phyloP scores from a whole-genome alignment of 2,888 invertebrate species.

The Heliconius aoede region DNA sequence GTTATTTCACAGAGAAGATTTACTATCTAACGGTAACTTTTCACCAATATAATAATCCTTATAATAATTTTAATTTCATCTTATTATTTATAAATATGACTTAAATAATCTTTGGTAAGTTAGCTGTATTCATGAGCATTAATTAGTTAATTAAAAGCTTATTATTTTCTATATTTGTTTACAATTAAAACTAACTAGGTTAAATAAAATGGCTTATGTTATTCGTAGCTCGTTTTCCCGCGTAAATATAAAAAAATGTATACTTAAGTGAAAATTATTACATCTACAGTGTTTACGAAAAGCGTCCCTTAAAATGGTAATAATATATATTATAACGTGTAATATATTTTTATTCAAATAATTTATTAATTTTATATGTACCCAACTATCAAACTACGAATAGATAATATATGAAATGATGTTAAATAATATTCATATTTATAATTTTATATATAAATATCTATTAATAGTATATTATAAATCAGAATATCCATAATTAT shows the following conservation, averaged over 20 bases:
- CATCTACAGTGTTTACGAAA: slow-evolving; percentile 37
- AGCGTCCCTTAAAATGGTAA: background rate
- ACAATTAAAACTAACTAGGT: slow-evolving; percentile 29
- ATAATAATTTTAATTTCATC: slow-evolving; percentile 22
- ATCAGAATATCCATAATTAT: slow-evolving; percentile 70
- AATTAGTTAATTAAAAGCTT: slow-evolving; percentile 61
- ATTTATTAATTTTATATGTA: background rate
- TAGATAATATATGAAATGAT: background rate
- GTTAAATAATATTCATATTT: background rate
- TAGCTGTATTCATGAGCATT: slow-evolving; percentile 76
- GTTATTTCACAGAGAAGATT: slow-evolving; percentile 39
- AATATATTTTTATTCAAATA: slow-evolving; percentile 3
- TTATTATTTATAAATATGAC: slow-evolving; percentile 28
- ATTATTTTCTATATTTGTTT: slow-evolving; percentile 23
- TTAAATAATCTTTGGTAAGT: slow-evolving; percentile 74
- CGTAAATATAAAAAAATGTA: slow-evolving; percentile 16
- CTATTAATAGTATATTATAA: slow-evolving; percentile 54
- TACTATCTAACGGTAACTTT: slow-evolving; percentile 41
- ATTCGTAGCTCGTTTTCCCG: slow-evolving; percentile 41
- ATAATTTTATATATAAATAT: background rate
- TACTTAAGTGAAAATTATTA: slow-evolving; percentile 1
- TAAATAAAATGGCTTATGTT: slow-evolving; percentile 34
- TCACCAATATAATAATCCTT: slow-evolving; percentile 23
- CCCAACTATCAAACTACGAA: background rate
- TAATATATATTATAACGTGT: background rate